phyloP scores from a whole-genome alignment of 2,113 vertebrate genomes.

The Aptenodytes patagonicus region DNA sequence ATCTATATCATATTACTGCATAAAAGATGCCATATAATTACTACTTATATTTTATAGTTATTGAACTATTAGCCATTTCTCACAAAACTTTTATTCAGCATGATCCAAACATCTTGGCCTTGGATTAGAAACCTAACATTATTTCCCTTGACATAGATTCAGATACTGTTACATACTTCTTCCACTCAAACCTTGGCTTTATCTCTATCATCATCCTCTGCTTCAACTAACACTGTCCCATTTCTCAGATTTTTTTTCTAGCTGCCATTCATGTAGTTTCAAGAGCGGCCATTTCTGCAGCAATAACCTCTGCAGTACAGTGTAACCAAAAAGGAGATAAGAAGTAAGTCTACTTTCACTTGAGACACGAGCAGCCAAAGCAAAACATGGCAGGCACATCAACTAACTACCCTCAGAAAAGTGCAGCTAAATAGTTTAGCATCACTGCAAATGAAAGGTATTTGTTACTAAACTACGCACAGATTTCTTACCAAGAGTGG shows the following conservation, averaged over 20 bases:
- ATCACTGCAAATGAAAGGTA: not conserved
- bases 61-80: not conserved
- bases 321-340: not conserved
- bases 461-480: not conserved
- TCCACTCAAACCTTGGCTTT: not conserved
- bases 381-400: not conserved
- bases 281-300: not conserved
- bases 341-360: not conserved
- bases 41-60: not conserved
- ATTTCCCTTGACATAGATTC: not conserved
- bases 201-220: not conserved
- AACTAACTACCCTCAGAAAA: not conserved
- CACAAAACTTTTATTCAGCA: not conserved
- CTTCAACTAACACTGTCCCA: not conserved
- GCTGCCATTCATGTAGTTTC: not conserved
- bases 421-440: not conserved
- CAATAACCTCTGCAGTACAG: not conserved
- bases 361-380: not conserved
- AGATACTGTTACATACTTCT: not conserved
- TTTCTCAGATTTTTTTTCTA: not conserved
- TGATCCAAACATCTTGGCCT: not conserved
- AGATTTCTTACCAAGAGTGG: too few relatives aligned
- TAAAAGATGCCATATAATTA: not conserved
- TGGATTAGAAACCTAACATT: not conserved
- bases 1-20: not conserved